phyloP scores from a whole-genome alignment of 2,113 vertebrate species.

The Chionodraco myersi region DNA sequence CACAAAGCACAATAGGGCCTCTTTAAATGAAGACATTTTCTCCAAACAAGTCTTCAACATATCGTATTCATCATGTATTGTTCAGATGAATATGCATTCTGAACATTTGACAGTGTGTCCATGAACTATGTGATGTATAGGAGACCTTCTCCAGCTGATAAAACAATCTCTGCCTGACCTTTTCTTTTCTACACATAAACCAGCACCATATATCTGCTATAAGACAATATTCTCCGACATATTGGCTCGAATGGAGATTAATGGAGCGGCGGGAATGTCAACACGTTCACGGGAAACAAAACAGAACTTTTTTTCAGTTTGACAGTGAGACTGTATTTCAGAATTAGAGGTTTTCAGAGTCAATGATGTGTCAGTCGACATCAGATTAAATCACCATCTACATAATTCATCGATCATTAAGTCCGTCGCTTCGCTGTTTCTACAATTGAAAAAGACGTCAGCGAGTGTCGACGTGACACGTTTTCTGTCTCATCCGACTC shows the following conservation, averaged over 20 bases:
- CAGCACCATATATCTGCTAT: background rate
- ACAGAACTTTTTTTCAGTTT: background rate
- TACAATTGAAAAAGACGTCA: background rate
- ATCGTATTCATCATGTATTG: too few species aligned
- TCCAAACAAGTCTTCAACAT: too few species aligned
- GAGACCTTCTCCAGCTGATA: too few species aligned
- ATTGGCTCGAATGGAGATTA: background rate
- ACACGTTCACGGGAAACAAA: too few species aligned
- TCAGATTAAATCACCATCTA: background rate
- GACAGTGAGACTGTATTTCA: background rate
- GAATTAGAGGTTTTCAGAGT: background rate
- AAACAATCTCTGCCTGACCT: background rate
- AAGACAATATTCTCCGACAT: background rate
- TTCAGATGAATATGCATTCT: too few species aligned
- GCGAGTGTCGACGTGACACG: background rate
- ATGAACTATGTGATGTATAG: too few species aligned
- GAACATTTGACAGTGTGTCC: too few species aligned
- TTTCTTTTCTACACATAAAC: background rate
- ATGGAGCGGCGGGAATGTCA: background rate
- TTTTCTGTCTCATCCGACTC: slow-evolving; percentile 8
- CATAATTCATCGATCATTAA: background rate
- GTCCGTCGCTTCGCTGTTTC: background rate
- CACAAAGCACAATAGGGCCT: too few species aligned
- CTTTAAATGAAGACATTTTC: too few species aligned
- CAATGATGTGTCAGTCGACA: background rate